Conservation (phyloP, 2,797 vertebrate genomes). For the Amblyraja radiata region DNA sequence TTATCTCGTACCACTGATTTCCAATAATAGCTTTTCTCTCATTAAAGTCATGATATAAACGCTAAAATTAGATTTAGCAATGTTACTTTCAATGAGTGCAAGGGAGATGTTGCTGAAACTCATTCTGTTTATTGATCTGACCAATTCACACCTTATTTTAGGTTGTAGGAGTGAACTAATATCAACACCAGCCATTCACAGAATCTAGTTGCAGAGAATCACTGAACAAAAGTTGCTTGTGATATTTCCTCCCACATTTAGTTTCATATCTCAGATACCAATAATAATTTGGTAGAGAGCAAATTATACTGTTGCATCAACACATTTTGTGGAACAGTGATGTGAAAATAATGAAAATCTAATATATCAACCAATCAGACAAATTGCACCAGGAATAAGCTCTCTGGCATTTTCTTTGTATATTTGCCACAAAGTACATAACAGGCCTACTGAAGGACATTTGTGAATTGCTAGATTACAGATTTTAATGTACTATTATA, state of each 20-base stretch:
- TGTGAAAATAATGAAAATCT: neutral
- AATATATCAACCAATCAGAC: neutral
- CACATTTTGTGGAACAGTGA: neutral
- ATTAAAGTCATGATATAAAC: neutral
- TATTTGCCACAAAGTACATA: neutral
- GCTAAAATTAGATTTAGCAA: neutral
- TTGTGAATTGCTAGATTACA: neutral
- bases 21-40: neutral
- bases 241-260: neutral
- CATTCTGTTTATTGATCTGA: neutral
- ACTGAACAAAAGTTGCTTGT: neutral
- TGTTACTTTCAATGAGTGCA: neutral
- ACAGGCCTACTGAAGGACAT: neutral
- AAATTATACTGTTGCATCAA: neutral
- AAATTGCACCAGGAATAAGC: too few relatives aligned
- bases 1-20: neutral
- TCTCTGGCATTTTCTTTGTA: neutral
- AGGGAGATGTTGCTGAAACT: neutral
- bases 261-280: neutral
- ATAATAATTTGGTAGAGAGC: neutral
- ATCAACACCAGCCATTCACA: neutral
- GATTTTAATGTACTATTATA: too few relatives aligned
- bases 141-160: neutral
- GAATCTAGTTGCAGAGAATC: neutral
- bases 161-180: neutral